Percentiles rank a stretch among this genome's conserved stretches.
phyloP scores from a whole-genome alignment of 2,888 invertebrate genomes.

The Metopia argyrocephala region DNA sequence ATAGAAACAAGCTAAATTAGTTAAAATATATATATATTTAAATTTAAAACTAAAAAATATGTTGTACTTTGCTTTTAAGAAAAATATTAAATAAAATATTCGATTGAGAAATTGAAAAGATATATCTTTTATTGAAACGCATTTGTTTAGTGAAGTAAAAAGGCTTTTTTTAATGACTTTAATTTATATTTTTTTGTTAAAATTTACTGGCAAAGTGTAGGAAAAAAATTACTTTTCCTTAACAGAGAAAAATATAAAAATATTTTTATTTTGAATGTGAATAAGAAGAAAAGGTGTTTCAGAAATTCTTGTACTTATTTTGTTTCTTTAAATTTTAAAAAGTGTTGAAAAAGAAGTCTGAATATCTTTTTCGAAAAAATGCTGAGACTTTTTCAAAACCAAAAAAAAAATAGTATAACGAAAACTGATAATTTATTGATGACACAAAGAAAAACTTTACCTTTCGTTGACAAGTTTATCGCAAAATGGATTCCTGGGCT shows the following conservation, averaged over 20 bases:
- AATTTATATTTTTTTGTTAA: too few relatives aligned
- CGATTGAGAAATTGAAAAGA: slow-evolving; percentile 9
- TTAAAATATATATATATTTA: slow-evolving; percentile 56
- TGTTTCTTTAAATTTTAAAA: background rate
- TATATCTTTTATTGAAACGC: slow-evolving; percentile 29
- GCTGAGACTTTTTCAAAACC: slow-evolving; percentile 45
- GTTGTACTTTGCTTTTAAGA: slow-evolving; percentile 57
- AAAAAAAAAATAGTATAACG: slow-evolving; percentile 26
- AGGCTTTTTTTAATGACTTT: too few relatives aligned
- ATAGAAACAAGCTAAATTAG: slow-evolving; percentile 40
- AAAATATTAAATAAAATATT: slow-evolving; percentile 9
- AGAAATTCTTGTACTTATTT: background rate
- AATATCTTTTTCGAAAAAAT: slow-evolving; percentile 4
- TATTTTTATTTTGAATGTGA: background rate
- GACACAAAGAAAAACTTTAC: slow-evolving; percentile 81
- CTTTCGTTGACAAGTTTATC: slow-evolving; percentile 99
- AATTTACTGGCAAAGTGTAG: slow-evolving; percentile 27
- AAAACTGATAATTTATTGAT: slow-evolving; percentile 59
- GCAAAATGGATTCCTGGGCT: slow-evolving; percentile 97
- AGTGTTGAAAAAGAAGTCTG: background rate
- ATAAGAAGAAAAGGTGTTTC: background rate
- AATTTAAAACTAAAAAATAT: slow-evolving; percentile 65
- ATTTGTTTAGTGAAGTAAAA: slow-evolving; percentile 44
- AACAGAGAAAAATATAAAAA: background rate
- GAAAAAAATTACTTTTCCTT: background rate